These are phyloP conservation scores for Argentina silus DNA, from an alignment of 2,797 vertebrate genomes.

Conservation along the genomic window DNA sequence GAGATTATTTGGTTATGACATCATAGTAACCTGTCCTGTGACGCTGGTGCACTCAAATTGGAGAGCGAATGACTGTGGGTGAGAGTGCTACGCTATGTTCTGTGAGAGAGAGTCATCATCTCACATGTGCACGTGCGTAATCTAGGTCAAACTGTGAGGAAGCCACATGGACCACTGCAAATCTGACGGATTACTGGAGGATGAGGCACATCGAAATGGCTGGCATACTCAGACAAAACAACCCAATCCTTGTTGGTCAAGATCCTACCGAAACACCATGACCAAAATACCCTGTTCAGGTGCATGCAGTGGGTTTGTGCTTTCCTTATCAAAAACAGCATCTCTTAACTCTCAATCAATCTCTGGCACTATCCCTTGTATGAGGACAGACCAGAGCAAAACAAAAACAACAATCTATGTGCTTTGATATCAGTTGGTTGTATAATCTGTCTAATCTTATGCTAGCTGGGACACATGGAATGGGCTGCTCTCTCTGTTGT, in stretches of 20 bases:
- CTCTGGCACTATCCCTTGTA: neutral
- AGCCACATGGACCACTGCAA: conserved; percentile 51
- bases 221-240: conserved; percentile 23
- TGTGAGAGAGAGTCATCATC: conserved; percentile 33
- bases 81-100: conserved; percentile 49
- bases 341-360: conserved; percentile 25
- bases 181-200: conserved; percentile 71
- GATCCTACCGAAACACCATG: conserved; percentile 10
- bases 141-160: conserved; percentile 70
- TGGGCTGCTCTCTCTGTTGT: neutral
- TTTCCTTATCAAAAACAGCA: conserved; percentile 18
- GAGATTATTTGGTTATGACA: conserved; percentile 5
- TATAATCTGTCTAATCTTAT: conserved; percentile 41
- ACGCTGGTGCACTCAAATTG: neutral
- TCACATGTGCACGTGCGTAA: conserved; percentile 56
- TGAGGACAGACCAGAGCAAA: conserved; percentile 8
- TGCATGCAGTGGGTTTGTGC: conserved; percentile 49
- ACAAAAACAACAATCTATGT: conserved; percentile 30
- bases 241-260: conserved; percentile 19
- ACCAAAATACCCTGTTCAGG: conserved; percentile 33
- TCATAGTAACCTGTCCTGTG: neutral
- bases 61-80: neutral
- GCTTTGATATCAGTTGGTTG: conserved; percentile 35
- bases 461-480: conserved; percentile 14
- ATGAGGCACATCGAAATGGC: conserved; percentile 28